Conservation (phyloP, 92 coral and sea anemone species). For the Zoanthus gigantus region DNA sequence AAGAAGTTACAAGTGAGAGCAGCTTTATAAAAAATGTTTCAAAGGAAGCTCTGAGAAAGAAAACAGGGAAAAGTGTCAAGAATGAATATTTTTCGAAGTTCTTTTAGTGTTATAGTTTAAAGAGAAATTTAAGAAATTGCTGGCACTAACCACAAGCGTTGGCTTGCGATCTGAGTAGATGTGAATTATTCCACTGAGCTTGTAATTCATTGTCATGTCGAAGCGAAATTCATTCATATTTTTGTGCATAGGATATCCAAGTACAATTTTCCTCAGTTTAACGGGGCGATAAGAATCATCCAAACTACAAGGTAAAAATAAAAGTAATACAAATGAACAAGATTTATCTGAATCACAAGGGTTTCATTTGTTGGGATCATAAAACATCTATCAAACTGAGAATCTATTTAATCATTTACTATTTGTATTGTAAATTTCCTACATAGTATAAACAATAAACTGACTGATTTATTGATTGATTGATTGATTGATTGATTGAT, state of each 20-base stretch:
- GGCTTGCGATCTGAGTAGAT: conserved; percentile 94
- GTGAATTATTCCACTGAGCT: conserved; percentile 89
- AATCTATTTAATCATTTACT: too few relatives aligned
- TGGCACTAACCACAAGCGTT: conserved; percentile 88
- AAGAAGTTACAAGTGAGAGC: too few relatives aligned
- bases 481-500: too few relatives aligned
- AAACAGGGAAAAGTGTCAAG: too few relatives aligned
- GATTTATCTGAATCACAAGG: neutral
- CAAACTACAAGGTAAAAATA: conserved; percentile 66
- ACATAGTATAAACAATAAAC: too few relatives aligned
- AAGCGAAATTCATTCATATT: conserved; percentile 87
- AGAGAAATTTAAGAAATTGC: too few relatives aligned
- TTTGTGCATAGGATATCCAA: conserved; percentile 84
- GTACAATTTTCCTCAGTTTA: conserved; percentile 91
- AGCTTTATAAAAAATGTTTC: too few relatives aligned
- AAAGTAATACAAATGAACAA: neutral
- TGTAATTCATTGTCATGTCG: conserved; percentile 93
- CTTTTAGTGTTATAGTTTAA: too few relatives aligned
- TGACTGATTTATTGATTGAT: too few relatives aligned
- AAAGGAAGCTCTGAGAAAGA: too few relatives aligned
- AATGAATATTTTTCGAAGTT: too few relatives aligned
- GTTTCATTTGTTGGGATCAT: neutral
- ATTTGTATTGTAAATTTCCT: too few relatives aligned
- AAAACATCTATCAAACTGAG: neutral
- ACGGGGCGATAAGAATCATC: conserved; percentile 97